These are phyloP conservation scores for Acanthochromis polyacanthus DNA, from an alignment of 2,113 vertebrate species.

Conservation along the genomic window DNA sequence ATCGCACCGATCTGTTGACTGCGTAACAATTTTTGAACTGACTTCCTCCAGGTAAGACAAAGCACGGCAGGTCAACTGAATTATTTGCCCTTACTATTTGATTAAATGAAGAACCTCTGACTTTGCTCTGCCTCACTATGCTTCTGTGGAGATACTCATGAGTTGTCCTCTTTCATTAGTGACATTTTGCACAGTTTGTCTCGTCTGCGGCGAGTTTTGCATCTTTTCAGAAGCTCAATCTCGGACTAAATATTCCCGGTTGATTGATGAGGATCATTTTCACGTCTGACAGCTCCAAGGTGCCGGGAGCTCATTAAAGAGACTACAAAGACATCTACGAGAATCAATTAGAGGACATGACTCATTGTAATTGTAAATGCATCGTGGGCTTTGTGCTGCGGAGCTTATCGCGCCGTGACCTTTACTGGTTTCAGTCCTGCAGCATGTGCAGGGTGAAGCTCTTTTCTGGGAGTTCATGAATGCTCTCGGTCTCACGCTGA, in stretches of 20 bases:
- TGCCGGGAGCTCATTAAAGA: not conserved
- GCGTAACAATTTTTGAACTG: too few species aligned
- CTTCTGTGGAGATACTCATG: not conserved
- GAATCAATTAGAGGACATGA: conserved; percentile 27
- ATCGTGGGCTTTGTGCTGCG: conserved; percentile 1
- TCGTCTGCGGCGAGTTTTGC: not conserved
- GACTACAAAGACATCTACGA: not conserved
- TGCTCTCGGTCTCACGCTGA: not conserved
- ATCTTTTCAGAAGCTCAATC: conserved; percentile 13
- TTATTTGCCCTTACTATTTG: not conserved
- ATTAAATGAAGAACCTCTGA: conserved; percentile 7
- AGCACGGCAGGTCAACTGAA: too few species aligned
- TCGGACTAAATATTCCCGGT: not conserved
- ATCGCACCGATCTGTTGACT: too few species aligned
- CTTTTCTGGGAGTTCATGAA: conserved; percentile 27
- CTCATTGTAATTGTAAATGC: not conserved
- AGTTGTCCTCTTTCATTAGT: not conserved
- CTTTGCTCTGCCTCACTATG: conserved; percentile 13
- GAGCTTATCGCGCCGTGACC: conserved; percentile 27
- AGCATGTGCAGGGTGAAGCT: not conserved
- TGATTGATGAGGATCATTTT: conserved; percentile 38
- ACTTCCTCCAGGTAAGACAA: not conserved
- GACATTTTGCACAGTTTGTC: conserved; percentile 1
- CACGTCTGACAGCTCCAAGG: conserved; percentile 17
- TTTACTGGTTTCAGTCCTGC: conserved; percentile 31